Evolutionary conservation across 2,888 invertebrate genomes (phyloP).

Genomic region (Portevinia maculata): DNA sequence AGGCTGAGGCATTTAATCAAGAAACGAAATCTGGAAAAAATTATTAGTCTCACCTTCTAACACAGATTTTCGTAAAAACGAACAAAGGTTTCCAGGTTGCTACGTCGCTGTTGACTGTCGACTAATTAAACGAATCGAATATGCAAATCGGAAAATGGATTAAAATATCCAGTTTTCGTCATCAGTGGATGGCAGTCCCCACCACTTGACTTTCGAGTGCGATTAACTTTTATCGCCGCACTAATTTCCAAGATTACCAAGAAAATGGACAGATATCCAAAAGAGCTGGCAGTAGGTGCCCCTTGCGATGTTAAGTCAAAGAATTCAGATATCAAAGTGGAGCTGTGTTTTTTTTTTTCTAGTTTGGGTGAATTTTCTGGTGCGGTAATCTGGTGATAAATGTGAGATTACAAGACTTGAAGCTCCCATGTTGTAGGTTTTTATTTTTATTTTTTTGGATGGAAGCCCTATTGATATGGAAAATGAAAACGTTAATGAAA

Average conservation of each 20-base stretch:
- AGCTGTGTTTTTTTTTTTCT: constrained; percentile 15
- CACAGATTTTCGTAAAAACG: constrained; percentile 52
- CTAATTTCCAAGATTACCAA: constrained; percentile 66
- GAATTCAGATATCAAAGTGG: constrained; percentile 21
- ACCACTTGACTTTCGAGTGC: constrained; percentile 42
- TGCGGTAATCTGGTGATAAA: constrained; percentile 54
- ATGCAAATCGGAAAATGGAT: constrained; percentile 61
- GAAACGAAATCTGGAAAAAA: constrained; percentile 51
- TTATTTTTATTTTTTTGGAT: not conserved
- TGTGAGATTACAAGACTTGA: constrained; percentile 53
- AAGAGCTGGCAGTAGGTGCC: not conserved
- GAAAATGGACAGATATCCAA: constrained; percentile 48
- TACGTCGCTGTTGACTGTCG: too few species aligned
- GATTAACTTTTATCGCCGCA: constrained; percentile 65
- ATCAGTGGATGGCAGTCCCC: not conserved
- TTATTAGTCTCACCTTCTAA: constrained; percentile 69
- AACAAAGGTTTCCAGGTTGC: constrained; percentile 37
- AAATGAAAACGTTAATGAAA: constrained; percentile 62
- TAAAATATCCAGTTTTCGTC: constrained; percentile 44
- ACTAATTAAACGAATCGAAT: constrained; percentile 58
- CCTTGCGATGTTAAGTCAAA: constrained; percentile 5
- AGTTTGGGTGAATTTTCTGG: constrained; percentile 20
- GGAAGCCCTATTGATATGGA: constrained; percentile 54
- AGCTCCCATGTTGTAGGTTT: constrained; percentile 2
- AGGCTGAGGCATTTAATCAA: constrained; percentile 47